phyloP scores from a whole-genome alignment of 2,797 vertebrate genomes.

The Macropus fuliginosus region DNA sequence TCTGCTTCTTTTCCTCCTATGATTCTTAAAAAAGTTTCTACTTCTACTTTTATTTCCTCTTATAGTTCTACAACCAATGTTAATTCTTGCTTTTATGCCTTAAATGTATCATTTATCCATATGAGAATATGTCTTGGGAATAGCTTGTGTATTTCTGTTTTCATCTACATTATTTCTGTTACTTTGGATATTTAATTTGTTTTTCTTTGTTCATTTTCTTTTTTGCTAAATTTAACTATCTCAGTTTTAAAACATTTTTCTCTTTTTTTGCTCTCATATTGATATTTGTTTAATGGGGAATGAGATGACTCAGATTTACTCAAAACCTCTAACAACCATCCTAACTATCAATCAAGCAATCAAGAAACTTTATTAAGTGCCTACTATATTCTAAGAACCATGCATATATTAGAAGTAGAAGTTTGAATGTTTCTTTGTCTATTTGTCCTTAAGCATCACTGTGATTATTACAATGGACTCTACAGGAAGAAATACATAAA shows the following conservation, averaged over 20 bases:
- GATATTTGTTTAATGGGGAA: neutral
- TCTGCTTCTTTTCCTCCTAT: neutral
- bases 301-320: neutral
- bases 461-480: neutral
- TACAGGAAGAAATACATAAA: neutral
- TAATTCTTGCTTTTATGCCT: neutral
- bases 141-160: neutral
- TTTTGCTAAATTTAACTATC: neutral
- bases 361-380: neutral
- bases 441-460: neutral
- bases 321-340: neutral
- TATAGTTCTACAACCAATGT: neutral
- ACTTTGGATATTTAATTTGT: neutral
- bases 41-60: neutral
- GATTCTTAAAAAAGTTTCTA: neutral
- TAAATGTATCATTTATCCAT: neutral
- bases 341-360: neutral
- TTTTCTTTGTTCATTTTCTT: neutral
- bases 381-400: neutral
- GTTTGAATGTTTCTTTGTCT: neutral
- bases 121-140: neutral
- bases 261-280: neutral
- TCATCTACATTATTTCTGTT: neutral
- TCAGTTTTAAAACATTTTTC: neutral
- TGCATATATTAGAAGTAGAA: neutral